Base-by-base conservation (phyloP, 2,113 vertebrate species). In the Poecilia latipinna region DNA sequence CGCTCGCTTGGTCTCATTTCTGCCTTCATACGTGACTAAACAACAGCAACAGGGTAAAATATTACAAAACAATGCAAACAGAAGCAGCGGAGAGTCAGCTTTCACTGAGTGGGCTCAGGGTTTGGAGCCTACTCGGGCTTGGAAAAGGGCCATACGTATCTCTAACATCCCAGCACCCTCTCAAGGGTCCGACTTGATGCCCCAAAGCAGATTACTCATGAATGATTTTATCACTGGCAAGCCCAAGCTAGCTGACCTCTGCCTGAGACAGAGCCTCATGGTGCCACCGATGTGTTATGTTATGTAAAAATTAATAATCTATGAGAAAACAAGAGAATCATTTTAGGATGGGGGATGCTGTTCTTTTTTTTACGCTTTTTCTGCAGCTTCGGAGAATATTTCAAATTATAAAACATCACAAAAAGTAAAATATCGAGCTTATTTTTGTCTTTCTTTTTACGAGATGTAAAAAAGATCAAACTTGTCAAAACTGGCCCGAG, bases 191-290 rank as follows among this genome's bases (percentile, higher is more conserved):
- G 61, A 31, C 29, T 73, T 73, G 62, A 29, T 31, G 19, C 54
- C 12, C 44, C 51, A 44, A 65, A 80, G 66, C 67, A 80, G 32
- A 68, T 76, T 51, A 72, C 29, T 66, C 35, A 75, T 48, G 61
- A 61, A 69, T 70, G 60, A 70, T 61, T 74, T 54, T 57, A 35
- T 69, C 62, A 70, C 33, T 61, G 69, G 61, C n/a, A 48, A 60
- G 51, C 29, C 54, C 33, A 54, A 32, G 24, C 65, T 19, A 77
- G 65, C 60, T 73, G 69, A 77, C 65, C 79, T 68, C 26, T 65
- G 33, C 65, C 29, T 42, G 61, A 65, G 24, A 11, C 19, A 6
- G 33, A 33, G 31, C 22, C 74, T 33, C 75, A 24, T 32, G 67
- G 17, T 54, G 44, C 26, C 68, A 70, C 35, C 0, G 44, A 61